Percentiles rank a stretch among this genome's conserved stretches.
phyloP scores from a whole-genome alignment of 2,113 vertebrate species.

The Oreotrochilus melanogaster region DNA sequence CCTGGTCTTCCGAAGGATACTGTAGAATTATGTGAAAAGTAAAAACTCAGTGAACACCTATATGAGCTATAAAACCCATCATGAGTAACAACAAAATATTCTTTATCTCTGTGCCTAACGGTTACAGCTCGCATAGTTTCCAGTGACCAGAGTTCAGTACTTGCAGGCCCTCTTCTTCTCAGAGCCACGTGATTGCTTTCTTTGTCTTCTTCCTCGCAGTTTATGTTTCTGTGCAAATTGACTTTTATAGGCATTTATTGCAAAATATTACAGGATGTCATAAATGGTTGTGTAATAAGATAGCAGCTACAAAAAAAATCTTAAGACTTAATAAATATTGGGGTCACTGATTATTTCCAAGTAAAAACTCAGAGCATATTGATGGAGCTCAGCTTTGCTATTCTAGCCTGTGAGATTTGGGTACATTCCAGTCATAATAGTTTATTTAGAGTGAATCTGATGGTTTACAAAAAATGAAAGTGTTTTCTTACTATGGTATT shows the following conservation, averaged over 20 bases:
- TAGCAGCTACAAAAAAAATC: slow-evolving; percentile 31
- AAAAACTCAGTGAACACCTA: neutral
- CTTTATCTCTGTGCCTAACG: neutral
- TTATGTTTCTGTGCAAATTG: neutral
- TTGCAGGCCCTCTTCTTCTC: neutral
- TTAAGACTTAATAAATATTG: slow-evolving; percentile 27
- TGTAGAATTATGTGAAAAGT: neutral
- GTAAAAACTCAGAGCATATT: neutral
- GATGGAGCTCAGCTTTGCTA: neutral
- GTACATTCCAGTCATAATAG: slow-evolving; percentile 44
- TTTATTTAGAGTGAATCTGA: slow-evolving; percentile 27
- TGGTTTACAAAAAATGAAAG: slow-evolving; percentile 14
- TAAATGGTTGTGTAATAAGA: slow-evolving; percentile 60
- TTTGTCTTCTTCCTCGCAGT: neutral
- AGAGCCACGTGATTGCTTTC: neutral
- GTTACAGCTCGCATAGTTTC: neutral
- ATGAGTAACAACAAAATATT: neutral
- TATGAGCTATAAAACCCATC: neutral
- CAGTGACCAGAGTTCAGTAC: neutral
- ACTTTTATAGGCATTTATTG: slow-evolving; percentile 35
- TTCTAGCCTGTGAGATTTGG: slow-evolving; percentile 52
- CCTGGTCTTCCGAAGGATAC: neutral
- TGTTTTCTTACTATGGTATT: neutral
- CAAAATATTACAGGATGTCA: slow-evolving; percentile 47
- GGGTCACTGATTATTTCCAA: slow-evolving; percentile 33